These are phyloP conservation scores for Corythornis cristatus DNA, from an alignment of 2,113 vertebrate species.

Conservation along the genomic window DNA sequence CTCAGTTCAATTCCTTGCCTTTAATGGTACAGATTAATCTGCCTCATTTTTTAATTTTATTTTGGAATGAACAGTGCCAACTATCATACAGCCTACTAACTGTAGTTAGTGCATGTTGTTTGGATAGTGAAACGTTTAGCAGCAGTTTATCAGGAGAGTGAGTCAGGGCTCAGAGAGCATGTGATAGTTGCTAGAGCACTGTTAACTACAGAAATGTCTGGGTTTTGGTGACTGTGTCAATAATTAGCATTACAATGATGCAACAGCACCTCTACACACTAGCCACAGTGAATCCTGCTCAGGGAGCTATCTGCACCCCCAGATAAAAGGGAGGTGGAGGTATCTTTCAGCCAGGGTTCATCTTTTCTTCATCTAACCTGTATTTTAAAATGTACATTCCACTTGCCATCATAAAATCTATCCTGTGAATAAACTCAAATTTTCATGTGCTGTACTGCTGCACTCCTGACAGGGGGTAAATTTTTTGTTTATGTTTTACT, in stretches of 20 bases:
- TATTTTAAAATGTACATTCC: neutral
- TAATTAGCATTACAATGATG: neutral
- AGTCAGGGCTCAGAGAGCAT: neutral
- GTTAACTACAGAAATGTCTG: neutral
- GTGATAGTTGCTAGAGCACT: neutral
- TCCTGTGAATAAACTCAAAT: neutral
- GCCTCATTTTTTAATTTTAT: neutral
- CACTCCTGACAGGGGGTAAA: neutral
- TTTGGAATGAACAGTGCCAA: neutral
- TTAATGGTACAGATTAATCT: neutral
- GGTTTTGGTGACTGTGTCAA: neutral
- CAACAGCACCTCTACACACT: neutral
- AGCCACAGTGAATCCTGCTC: neutral
- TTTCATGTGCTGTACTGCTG: neutral
- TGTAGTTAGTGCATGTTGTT: neutral
- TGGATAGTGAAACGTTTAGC: neutral
- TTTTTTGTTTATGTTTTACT: neutral
- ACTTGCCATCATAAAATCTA: neutral
- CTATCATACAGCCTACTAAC: neutral
- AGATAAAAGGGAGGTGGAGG: neutral
- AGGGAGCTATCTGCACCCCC: neutral
- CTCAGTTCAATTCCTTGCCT: neutral
- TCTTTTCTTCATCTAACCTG: neutral
- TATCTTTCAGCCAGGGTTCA: neutral
- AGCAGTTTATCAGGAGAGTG: neutral